These are phyloP conservation scores for Pachymerium ferrugineum DNA, from an alignment of 2,888 invertebrate species.

Conservation along the genomic window DNA sequence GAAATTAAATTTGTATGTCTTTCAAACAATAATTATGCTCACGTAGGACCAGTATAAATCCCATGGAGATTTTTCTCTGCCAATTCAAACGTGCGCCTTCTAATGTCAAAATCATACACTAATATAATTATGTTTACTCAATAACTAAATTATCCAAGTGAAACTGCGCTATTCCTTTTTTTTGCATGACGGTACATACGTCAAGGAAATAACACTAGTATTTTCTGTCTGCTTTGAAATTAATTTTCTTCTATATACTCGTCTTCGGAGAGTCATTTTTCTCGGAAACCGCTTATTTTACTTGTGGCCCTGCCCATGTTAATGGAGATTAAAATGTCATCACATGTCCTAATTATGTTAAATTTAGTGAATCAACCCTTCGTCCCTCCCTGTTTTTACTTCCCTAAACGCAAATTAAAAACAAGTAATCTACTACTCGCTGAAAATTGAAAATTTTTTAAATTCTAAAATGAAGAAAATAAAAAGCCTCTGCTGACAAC, in stretches of 20 bases:
- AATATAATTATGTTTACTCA: too few relatives aligned
- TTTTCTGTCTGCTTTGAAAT: neutral
- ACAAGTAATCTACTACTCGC: neutral
- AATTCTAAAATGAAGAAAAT: too few relatives aligned
- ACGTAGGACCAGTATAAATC: too few relatives aligned
- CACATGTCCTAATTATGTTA: slow-evolving; percentile 13
- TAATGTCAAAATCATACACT: too few relatives aligned
- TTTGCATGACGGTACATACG: neutral
- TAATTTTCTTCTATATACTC: neutral
- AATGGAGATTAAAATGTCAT: slow-evolving; percentile 13
- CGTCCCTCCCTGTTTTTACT: slow-evolving; percentile 8
- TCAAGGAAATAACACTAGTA: neutral
- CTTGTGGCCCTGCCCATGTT: slow-evolving; percentile 3
- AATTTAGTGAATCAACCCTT: neutral
- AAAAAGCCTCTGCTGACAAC: too few relatives aligned
- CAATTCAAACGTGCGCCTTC: too few relatives aligned
- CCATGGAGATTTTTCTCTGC: too few relatives aligned
- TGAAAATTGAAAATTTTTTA: neutral
- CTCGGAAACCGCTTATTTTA: slow-evolving; percentile 2
- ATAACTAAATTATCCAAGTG: too few relatives aligned
- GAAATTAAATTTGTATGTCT: too few relatives aligned
- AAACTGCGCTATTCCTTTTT: too few relatives aligned
- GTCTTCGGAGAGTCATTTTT: neutral
- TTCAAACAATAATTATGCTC: too few relatives aligned
- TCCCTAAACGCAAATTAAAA: neutral